Conservation (phyloP, 2,888 invertebrate genomes). For the Lasius fuliginosus region DNA sequence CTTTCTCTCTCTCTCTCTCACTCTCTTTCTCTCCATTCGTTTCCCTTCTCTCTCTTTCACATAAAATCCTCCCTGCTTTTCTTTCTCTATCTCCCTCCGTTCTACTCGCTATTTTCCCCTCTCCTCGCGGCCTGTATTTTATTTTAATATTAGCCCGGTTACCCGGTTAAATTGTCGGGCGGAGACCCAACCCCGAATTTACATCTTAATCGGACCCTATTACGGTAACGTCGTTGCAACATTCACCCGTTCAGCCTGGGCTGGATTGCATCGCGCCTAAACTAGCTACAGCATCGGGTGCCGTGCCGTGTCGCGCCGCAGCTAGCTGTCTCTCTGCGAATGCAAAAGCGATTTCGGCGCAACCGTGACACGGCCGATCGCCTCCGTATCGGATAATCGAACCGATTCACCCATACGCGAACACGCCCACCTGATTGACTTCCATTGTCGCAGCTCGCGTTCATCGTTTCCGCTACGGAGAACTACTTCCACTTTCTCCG, state of each 20-base stretch:
- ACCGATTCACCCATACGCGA: constrained; percentile 81
- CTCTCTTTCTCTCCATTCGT: constrained; percentile 11
- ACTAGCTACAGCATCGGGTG: constrained; percentile 21
- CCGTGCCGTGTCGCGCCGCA: not conserved
- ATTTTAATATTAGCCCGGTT: constrained; percentile 84
- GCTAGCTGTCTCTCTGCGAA: constrained; percentile 39
- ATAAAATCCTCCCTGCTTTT: constrained; percentile 14
- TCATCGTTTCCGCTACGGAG: constrained; percentile 80
- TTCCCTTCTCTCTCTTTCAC: constrained; percentile 22
- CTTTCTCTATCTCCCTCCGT: not conserved
- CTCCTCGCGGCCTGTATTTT: constrained; percentile 76
- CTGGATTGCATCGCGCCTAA: constrained; percentile 56
- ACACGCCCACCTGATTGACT: constrained; percentile 84
- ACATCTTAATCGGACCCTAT: constrained; percentile 85
- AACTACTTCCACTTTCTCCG: constrained; percentile 73
- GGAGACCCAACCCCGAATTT: constrained; percentile 81
- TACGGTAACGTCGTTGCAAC: constrained; percentile 83
- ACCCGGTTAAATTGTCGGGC: constrained; percentile 84
- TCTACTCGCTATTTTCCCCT: constrained; percentile 1
- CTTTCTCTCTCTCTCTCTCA: not conserved
- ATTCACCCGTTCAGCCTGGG: constrained; percentile 56
- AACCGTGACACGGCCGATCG: constrained; percentile 62
- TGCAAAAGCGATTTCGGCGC: constrained; percentile 72
- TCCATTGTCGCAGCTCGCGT: constrained; percentile 84
- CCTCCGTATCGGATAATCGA: constrained; percentile 81